phyloP scores from a whole-genome alignment of 2,888 invertebrate genomes.

The Caenorhabditis doughertyi region DNA sequence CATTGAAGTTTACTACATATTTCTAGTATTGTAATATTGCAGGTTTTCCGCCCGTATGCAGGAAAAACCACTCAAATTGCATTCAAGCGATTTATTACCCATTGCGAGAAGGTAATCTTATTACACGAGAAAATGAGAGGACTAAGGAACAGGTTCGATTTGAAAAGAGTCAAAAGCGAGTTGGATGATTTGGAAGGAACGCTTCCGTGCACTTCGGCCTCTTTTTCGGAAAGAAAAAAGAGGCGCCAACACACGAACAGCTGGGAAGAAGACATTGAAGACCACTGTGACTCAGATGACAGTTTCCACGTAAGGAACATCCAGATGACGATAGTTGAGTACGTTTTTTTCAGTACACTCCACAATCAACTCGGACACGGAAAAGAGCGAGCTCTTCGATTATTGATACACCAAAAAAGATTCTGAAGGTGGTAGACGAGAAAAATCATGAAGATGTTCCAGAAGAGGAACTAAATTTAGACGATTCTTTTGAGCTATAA shows the following conservation, averaged over 20 bases:
- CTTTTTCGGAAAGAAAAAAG: background rate
- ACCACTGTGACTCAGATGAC: slow-evolving; percentile 3
- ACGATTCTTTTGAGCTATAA: slow-evolving; percentile 42
- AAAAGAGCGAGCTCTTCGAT: background rate
- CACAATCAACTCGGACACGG: slow-evolving; percentile 26
- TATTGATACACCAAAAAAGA: background rate
- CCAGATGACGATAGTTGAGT: too few relatives aligned
- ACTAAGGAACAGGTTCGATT: slow-evolving; percentile 4
- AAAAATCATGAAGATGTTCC: background rate
- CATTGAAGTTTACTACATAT: background rate
- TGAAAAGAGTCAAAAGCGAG: slow-evolving; percentile 46
- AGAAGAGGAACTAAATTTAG: background rate
- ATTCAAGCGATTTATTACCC: slow-evolving; percentile 36
- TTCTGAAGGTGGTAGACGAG: background rate
- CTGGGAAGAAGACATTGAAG: slow-evolving; percentile 16
- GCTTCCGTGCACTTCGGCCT: too few relatives aligned
- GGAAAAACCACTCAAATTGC: slow-evolving; percentile 38
- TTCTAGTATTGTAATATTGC: background rate
- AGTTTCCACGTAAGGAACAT: slow-evolving; percentile 52
- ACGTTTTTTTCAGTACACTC: slow-evolving; percentile 28
- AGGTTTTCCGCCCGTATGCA: slow-evolving; percentile 23
- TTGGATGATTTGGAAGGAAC: background rate
- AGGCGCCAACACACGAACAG: background rate
- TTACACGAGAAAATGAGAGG: slow-evolving; percentile 18
- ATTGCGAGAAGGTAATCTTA: slow-evolving; percentile 39